phyloP scores from a whole-genome alignment of 2,797 vertebrate species.

The Sphaeramia orbicularis region DNA sequence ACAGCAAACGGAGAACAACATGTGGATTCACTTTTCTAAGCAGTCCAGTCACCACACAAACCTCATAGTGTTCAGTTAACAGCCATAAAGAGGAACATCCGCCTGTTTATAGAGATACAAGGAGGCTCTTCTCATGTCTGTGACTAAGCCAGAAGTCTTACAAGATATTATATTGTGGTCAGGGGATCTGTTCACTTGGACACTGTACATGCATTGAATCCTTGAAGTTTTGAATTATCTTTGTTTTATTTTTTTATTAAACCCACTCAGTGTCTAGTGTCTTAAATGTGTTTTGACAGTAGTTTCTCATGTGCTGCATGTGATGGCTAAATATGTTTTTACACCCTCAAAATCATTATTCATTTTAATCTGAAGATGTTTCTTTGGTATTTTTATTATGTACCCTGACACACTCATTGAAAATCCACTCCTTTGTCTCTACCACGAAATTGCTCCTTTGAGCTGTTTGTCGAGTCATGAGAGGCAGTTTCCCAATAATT shows the following conservation, averaged over 20 bases:
- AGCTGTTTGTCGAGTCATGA: constrained; percentile 21
- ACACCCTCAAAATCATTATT: not conserved
- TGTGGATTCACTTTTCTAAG: not conserved
- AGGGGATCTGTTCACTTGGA: not conserved
- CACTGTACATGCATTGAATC: not conserved
- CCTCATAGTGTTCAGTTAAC: not conserved
- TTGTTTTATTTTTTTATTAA: not conserved
- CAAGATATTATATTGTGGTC: not conserved
- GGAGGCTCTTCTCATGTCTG: constrained; percentile 5
- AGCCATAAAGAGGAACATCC: not conserved
- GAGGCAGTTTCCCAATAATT: constrained; percentile 28
- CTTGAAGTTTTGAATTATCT: not conserved
- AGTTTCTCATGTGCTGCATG: not conserved
- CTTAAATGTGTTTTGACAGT: not conserved
- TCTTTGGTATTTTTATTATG: not conserved
- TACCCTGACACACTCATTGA: not conserved
- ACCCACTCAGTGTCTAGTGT: not conserved
- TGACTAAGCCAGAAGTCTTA: constrained; percentile 20
- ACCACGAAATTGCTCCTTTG: constrained; percentile 14
- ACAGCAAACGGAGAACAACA: not conserved
- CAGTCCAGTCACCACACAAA: not conserved
- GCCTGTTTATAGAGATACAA: constrained; percentile 1
- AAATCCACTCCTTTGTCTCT: constrained; percentile 12
- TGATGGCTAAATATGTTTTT: not conserved
- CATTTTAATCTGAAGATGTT: not conserved